A percentile compares a stretch with the other conserved stretches of the same genome.
Conservation (phyloP, 2,113 vertebrate genomes). For the Acrocephalus arundinaceus region DNA sequence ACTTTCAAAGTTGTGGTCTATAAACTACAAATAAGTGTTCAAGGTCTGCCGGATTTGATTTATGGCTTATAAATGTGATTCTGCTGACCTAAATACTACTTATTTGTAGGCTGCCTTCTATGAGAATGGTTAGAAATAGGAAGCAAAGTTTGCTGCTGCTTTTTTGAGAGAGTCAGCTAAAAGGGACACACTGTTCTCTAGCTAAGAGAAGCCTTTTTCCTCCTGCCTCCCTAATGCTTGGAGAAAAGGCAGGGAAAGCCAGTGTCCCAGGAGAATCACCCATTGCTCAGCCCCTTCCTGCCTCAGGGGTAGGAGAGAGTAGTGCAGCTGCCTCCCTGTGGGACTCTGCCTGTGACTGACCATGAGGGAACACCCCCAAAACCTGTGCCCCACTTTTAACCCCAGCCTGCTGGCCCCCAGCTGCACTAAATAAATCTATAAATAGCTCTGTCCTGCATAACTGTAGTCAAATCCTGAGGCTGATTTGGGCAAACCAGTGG, state of each 20-base stretch:
- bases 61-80: neutral
- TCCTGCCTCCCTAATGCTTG: neutral
- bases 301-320: neutral
- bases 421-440: neutral
- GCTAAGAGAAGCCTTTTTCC: constrained; percentile 11
- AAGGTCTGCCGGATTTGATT: constrained; percentile 14
- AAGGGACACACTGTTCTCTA: neutral
- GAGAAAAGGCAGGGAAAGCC: neutral
- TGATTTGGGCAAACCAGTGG: neutral
- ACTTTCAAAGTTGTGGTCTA: neutral
- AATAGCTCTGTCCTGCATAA: neutral
- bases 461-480: neutral
- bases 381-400: neutral
- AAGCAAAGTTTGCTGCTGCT: neutral
- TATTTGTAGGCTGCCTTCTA: neutral
- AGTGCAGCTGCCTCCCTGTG: fast-evolving
- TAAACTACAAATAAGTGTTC: neutral
- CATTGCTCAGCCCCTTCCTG: neutral
- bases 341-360: neutral
- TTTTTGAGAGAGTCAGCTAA: constrained; percentile 1
- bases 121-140: neutral
- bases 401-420: neutral
- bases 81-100: neutral
- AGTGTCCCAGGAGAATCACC: neutral
- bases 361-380: neutral